Evolutionary conservation across 2,113 vertebrate genomes (phyloP).

Genomic region (Pungitius pungitius): DNA sequence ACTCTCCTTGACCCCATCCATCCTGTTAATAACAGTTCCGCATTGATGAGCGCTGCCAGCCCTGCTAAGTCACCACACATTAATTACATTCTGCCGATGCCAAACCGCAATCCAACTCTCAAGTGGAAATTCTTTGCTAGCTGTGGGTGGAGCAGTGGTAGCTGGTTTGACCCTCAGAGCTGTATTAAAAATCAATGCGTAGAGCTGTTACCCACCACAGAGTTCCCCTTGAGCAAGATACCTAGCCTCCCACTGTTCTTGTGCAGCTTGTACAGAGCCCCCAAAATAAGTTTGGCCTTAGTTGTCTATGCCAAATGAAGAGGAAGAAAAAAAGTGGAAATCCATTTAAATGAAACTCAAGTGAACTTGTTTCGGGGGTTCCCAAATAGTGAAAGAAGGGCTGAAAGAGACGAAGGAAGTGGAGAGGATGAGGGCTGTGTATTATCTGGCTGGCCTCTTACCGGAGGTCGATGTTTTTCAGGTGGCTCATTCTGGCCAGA

Average conservation of each 20-base stretch:
- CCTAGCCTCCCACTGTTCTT: conserved; percentile 16
- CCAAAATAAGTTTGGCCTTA: not conserved
- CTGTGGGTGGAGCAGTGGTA: conserved; percentile 1
- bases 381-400: conserved; percentile 4
- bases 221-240: conserved; percentile 25
- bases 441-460: conserved; percentile 67
- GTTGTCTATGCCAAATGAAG: not conserved
- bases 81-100: conserved; percentile 33
- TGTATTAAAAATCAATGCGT: conserved; percentile 17
- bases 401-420: not conserved
- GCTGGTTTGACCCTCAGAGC: conserved; percentile 13
- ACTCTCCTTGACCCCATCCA: conserved; percentile 17
- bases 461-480: conserved; percentile 92
- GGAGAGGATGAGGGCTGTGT: conserved; percentile 16
- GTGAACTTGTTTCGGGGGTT: conserved; percentile 11
- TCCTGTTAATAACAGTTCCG: conserved; percentile 39
- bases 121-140: conserved; percentile 26
- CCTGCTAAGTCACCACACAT: conserved; percentile 51
- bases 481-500: conserved; percentile 85
- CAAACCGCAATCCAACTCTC: conserved; percentile 32
- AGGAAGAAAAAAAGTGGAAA: not conserved
- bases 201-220: conserved; percentile 5
- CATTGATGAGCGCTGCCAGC: conserved; percentile 45
- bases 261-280: conserved; percentile 11
- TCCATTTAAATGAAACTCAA: not conserved